phyloP scores from a whole-genome alignment of 1,140 invertebrate genomes.

The Tribolium castaneum region DNA sequence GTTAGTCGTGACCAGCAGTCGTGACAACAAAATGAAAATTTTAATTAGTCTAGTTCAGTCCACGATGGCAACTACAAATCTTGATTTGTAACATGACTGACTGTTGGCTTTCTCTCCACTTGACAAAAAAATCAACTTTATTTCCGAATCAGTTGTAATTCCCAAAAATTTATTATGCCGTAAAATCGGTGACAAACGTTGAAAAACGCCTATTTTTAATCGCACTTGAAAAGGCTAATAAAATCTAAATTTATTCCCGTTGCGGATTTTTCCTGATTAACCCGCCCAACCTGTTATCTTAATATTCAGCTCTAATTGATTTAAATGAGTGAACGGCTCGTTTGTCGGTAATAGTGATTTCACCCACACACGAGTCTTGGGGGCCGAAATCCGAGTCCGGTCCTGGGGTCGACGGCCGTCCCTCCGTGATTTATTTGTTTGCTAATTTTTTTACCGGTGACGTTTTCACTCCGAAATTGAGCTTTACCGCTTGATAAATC shows the following conservation, averaged over 20 bases:
- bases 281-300: not conserved
- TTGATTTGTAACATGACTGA: slow-evolving; percentile 2
- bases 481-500: slow-evolving; percentile 7
- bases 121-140: too few relatives aligned
- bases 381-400: not conserved
- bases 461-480: slow-evolving; percentile 12
- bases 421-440: slow-evolving; percentile 8
- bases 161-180: not conserved
- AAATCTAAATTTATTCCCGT: not conserved
- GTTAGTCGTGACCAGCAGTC: slow-evolving; percentile 1
- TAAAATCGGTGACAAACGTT: not conserved
- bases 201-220: not conserved
- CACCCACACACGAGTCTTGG: not conserved
- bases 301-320: not conserved
- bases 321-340: not conserved
- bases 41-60: slow-evolving; percentile 20
- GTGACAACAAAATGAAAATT: slow-evolving; percentile 18
- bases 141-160: not conserved
- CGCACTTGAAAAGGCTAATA: not conserved
- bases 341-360: not conserved
- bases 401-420: not conserved
- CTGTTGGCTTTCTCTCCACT: not conserved
- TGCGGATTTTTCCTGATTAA: not conserved
- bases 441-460: slow-evolving; percentile 3
- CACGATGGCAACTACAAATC: not conserved